These are phyloP conservation scores for Tamandua tetradactyla DNA, from an alignment of 2,797 vertebrate species.

Conservation along the genomic window DNA sequence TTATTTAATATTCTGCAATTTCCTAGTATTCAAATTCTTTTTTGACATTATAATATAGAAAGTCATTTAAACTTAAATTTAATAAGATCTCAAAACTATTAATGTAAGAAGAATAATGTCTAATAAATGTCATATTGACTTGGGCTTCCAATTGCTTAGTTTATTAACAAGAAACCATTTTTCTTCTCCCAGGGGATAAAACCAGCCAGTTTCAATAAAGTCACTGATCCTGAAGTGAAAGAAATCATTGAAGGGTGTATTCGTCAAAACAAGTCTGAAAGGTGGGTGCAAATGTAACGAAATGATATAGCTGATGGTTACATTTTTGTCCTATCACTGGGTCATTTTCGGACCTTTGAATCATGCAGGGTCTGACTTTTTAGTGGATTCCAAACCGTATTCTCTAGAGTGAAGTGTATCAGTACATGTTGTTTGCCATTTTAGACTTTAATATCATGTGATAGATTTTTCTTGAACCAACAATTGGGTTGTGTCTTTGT, in stretches of 20 bases:
- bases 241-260: slow-evolving; percentile 98
- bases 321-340: slow-evolving; percentile 44
- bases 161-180: slow-evolving; percentile 48
- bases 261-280: slow-evolving; percentile 94
- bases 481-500: slow-evolving; percentile 23
- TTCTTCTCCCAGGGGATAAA: slow-evolving; percentile 92
- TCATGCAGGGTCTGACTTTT: slow-evolving; percentile 21
- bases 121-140: slow-evolving; percentile 40
- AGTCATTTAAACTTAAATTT: slow-evolving; percentile 56
- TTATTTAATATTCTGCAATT: neutral
- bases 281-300: slow-evolving; percentile 84
- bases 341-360: slow-evolving; percentile 52
- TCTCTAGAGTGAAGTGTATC: slow-evolving; percentile 42
- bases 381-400: slow-evolving; percentile 43
- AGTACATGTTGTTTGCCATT: slow-evolving; percentile 34
- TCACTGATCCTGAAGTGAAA: slow-evolving; percentile 96
- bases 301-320: slow-evolving; percentile 13
- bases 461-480: slow-evolving; percentile 38
- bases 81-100: slow-evolving; percentile 71
- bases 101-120: slow-evolving; percentile 13
- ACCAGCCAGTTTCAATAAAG: slow-evolving; percentile 96
- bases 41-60: slow-evolving; percentile 68
- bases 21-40: slow-evolving; percentile 27
- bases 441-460: slow-evolving; percentile 7
- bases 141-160: slow-evolving; percentile 53